Percentiles rank a stretch among this genome's conserved stretches.
Evolutionary conservation across 2,113 vertebrate genomes (phyloP).

Genomic region (Camelus bactrianus): DNA sequence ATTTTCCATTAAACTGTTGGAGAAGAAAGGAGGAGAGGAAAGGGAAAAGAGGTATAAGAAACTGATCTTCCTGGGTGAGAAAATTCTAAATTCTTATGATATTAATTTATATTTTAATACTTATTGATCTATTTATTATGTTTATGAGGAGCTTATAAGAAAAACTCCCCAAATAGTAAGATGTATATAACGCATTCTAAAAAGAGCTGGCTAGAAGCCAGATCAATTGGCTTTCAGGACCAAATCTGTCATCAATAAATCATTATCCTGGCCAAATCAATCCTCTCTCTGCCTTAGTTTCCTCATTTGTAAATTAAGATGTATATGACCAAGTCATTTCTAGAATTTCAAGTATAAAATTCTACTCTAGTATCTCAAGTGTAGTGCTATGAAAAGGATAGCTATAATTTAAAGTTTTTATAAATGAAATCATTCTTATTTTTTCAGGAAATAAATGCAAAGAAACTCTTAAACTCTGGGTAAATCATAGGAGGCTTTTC

Average conservation of each 20-base stretch:
- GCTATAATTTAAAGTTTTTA: neutral
- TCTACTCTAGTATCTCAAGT: slow-evolving; percentile 12
- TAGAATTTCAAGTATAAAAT: slow-evolving; percentile 51
- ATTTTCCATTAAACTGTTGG: neutral
- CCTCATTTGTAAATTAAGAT: slow-evolving; percentile 30
- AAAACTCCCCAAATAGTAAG: neutral
- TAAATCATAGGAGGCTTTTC: slow-evolving; percentile 16
- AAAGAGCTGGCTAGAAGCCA: neutral
- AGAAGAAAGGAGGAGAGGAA: neutral
- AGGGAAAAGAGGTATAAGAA: neutral
- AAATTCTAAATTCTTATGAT: neutral
- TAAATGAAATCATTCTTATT: neutral
- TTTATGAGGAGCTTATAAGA: neutral
- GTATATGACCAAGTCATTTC: neutral
- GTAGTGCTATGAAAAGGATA: neutral
- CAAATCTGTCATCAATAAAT: neutral
- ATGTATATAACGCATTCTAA: neutral
- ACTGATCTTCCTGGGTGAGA: neutral
- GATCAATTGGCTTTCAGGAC: neutral
- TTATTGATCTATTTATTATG: neutral
- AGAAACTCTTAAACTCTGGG: slow-evolving; percentile 14
- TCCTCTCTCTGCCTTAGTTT: neutral
- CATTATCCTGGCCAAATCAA: neutral
- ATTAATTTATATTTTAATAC: slow-evolving; percentile 1
- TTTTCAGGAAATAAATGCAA: slow-evolving; percentile 10